Percentiles rank a stretch among this genome's conserved stretches.
Conservation (phyloP, 2,888 invertebrate species). For the Watsonalla binaria region DNA sequence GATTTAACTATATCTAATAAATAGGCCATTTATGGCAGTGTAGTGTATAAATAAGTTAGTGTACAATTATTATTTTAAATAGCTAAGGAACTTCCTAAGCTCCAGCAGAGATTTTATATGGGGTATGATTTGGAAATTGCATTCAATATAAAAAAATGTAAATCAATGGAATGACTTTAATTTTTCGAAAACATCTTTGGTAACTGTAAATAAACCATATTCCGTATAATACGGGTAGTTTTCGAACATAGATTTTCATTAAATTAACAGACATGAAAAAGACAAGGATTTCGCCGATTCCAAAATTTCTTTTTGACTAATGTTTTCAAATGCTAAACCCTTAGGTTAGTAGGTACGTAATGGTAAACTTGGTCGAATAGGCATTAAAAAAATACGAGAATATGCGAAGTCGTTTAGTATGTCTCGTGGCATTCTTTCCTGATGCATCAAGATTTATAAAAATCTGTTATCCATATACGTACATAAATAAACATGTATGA, state of each 20-base stretch:
- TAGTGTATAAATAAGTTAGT: conserved; percentile 22
- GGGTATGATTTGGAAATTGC: background rate
- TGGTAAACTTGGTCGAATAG: no score
- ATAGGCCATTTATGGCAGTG: conserved; percentile 67
- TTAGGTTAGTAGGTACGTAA: no score
- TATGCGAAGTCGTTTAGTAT: no score
- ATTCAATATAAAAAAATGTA: conserved; percentile 17
- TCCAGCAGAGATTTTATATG: background rate
- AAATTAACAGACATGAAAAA: no score
- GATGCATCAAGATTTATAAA: no score
- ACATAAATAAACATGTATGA: no score
- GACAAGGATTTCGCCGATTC: no score
- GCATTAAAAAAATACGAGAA: no score
- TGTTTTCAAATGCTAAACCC: no score
- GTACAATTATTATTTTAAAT: conserved; percentile 5
- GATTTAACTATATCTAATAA: conserved; percentile 24
- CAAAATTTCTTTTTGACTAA: no score
- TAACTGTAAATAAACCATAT: background rate
- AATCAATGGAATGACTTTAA: conserved; percentile 4
- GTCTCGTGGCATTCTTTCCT: no score
- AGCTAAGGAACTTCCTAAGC: conserved; percentile 4
- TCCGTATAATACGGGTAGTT: background rate
- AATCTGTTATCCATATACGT: no score
- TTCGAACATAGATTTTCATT: background rate
- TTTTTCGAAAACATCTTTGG: background rate